Conservation (phyloP, 2,888 invertebrate species). For the Xanthia togata region DNA sequence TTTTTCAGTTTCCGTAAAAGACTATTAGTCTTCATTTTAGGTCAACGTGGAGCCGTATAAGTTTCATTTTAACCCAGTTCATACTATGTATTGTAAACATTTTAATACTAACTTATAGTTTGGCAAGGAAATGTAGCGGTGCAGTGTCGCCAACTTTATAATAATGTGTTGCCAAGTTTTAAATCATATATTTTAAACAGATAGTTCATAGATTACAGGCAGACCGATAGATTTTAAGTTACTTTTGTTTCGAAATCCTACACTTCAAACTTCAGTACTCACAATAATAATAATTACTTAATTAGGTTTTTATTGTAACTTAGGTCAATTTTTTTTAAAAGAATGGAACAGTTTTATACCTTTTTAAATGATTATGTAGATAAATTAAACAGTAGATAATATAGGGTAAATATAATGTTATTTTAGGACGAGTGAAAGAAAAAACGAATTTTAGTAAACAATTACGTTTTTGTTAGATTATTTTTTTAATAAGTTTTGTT, state of each 20-base stretch:
- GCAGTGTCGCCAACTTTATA: slow-evolving; percentile 22
- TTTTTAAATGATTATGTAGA: background rate
- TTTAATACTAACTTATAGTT: slow-evolving; percentile 31
- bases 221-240: background rate
- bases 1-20: background rate
- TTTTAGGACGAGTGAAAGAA: background rate
- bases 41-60: slow-evolving; percentile 14
- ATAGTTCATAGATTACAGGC: too few species aligned
- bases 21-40: slow-evolving; percentile 1
- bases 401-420: background rate
- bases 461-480: background rate
- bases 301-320: background rate
- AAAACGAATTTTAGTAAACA: too few species aligned
- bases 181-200: background rate
- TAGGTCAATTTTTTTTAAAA: background rate
- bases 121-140: slow-evolving; percentile 19
- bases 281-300: background rate
- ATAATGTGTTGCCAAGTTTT: slow-evolving; percentile 33
- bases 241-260: background rate
- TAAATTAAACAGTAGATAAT: background rate
- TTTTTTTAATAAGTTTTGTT: background rate
- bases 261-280: background rate
- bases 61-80: slow-evolving; percentile 35
- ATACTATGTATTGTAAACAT: slow-evolving; percentile 24
- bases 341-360: background rate